Evolutionary conservation across 2,113 vertebrate genomes (phyloP).

Genomic region (Phalacrocorax pelagicus): DNA sequence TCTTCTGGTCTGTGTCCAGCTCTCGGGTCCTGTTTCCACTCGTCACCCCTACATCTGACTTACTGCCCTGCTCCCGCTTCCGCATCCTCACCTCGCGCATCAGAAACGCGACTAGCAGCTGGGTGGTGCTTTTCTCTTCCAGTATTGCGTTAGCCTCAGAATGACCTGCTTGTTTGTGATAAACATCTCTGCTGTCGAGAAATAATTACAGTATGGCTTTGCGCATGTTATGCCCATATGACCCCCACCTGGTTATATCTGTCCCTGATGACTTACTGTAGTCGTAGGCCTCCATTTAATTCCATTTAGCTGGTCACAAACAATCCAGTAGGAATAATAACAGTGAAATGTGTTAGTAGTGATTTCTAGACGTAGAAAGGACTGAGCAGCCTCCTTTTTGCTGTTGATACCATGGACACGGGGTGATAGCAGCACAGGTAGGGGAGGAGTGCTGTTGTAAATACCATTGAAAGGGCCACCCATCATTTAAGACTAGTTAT

Average conservation of each 20-base stretch:
- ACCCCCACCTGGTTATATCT: neutral
- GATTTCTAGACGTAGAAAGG: neutral
- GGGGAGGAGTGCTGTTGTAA: neutral
- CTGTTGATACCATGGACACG: neutral
- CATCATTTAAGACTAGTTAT: neutral
- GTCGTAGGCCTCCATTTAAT: neutral
- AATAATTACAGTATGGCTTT: neutral
- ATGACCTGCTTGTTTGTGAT: neutral
- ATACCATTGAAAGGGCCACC: neutral
- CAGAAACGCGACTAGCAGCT: fast-evolving
- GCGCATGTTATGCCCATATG: neutral
- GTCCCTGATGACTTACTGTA: neutral
- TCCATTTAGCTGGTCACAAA: neutral
- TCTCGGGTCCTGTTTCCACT: neutral
- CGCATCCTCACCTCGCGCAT: fast-evolving
- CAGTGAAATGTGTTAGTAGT: neutral
- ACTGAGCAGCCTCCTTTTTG: neutral
- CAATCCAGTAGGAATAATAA: neutral
- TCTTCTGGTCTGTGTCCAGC: neutral
- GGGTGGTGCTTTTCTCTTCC: neutral
- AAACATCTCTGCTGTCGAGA: fast-evolving
- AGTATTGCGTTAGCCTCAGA: neutral
- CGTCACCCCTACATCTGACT: neutral
- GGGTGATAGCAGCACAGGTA: neutral
- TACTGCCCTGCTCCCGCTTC: fast-evolving